phyloP scores from a whole-genome alignment of 2,797 vertebrate species.

The Schizopygopsis pylzovi region DNA sequence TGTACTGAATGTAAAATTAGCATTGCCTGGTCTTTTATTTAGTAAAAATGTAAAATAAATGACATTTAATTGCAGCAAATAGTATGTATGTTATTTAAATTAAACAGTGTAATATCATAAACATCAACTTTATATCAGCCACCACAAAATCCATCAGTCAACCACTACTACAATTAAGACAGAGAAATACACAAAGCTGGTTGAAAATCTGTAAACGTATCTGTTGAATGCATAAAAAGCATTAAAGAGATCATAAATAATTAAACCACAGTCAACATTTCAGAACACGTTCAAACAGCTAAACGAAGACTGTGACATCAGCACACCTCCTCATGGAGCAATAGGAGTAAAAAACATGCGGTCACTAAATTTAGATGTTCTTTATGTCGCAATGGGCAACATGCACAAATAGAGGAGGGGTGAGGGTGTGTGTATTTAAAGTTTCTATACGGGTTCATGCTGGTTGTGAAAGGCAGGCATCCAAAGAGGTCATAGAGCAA shows the following conservation, averaged over 20 bases:
- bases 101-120: neutral
- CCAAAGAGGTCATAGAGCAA: conserved; percentile 55
- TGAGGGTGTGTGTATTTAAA: conserved; percentile 40
- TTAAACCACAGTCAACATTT: neutral
- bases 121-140: neutral
- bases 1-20: neutral
- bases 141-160: neutral
- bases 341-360: neutral
- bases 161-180: neutral
- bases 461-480: conserved; percentile 62
- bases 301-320: conserved; percentile 16
- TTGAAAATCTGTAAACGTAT: neutral
- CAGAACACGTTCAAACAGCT: neutral
- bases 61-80: neutral
- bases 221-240: neutral
- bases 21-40: neutral
- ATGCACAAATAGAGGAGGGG: neutral
- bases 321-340: conserved; percentile 23
- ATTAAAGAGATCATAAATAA: neutral
- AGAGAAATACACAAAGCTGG: neutral
- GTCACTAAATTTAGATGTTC: conserved; percentile 32
- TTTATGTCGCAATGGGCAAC: conserved; percentile 50
- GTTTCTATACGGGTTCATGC: neutral
- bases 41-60: too few relatives aligned
- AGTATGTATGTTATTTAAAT: neutral